Percentiles rank a stretch among this genome's conserved stretches.
Evolutionary conservation across 2,797 vertebrate genomes (phyloP).

Genomic region (Coreius guichenoti): DNA sequence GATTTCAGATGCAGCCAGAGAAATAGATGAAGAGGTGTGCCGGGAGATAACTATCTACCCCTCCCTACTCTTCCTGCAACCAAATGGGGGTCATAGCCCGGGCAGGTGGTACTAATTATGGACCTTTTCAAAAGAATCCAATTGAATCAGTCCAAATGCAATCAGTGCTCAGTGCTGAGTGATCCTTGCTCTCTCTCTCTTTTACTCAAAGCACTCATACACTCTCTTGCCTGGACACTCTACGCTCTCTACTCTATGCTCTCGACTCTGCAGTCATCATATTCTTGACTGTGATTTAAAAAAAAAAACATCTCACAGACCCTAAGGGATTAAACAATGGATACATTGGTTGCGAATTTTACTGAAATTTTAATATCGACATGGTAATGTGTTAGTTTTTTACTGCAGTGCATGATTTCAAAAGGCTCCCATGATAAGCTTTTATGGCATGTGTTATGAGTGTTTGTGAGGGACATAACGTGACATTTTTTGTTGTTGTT

Average conservation of each 20-base stretch:
- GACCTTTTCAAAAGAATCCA: constrained; percentile 41
- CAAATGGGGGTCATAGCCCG: constrained; percentile 61
- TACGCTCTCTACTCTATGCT: constrained; percentile 36
- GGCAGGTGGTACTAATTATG: constrained; percentile 66
- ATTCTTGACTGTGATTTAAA: neutral
- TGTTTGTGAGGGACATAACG: neutral
- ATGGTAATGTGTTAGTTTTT: neutral
- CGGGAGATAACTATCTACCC: neutral
- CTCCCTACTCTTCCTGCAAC: constrained; percentile 12
- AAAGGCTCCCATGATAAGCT: neutral
- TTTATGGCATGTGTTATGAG: neutral
- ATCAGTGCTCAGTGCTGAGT: constrained; percentile 51
- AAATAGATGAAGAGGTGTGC: neutral
- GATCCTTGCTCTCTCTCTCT: constrained; percentile 18
- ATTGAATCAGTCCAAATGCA: constrained; percentile 59
- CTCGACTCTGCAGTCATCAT: neutral
- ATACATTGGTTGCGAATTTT: neutral
- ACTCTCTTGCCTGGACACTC: constrained; percentile 35
- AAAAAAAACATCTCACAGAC: neutral
- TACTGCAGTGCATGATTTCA: constrained; percentile 8
- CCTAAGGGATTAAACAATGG: constrained; percentile 2
- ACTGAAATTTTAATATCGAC: neutral
- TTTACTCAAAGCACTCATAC: constrained; percentile 5
- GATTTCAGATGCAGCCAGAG: neutral
- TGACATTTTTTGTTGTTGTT: neutral